These are phyloP conservation scores for Lagorchestes hirsutus DNA, from an alignment of 2,797 vertebrate species.

Conservation along the genomic window DNA sequence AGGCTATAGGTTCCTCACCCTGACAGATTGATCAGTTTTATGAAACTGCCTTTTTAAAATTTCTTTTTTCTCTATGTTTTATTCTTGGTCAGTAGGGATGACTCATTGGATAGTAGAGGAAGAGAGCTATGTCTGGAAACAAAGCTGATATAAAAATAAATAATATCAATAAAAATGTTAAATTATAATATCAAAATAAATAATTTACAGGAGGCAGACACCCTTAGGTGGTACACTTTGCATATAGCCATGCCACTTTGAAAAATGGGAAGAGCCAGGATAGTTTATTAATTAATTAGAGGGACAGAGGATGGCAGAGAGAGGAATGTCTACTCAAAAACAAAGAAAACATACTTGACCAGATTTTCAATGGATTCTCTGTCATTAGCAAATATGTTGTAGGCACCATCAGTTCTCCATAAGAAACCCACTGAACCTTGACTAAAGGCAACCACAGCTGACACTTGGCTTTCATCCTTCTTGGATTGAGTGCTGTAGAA, in stretches of 20 bases:
- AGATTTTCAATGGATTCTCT: slow-evolving; percentile 89
- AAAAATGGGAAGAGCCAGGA: slow-evolving; percentile 33
- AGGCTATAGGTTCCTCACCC: too few relatives aligned
- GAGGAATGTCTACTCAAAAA: slow-evolving; percentile 19
- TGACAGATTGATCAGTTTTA: neutral
- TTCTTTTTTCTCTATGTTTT: neutral
- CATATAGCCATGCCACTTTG: neutral
- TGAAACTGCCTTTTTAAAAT: neutral
- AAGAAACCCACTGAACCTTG: slow-evolving; percentile 87
- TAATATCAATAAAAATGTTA: neutral
- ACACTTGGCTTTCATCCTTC: slow-evolving; percentile 72
- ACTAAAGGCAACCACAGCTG: slow-evolving; percentile 91
- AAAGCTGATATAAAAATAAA: neutral
- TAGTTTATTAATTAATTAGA: neutral
- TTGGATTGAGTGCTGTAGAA: slow-evolving; percentile 88
- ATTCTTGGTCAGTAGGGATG: neutral
- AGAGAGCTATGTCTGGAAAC: neutral
- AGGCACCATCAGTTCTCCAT: slow-evolving; percentile 86
- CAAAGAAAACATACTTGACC: slow-evolving; percentile 87
- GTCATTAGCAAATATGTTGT: slow-evolving; percentile 89
- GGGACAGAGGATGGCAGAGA: neutral
- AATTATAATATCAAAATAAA: slow-evolving; percentile 13
- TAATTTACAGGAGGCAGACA: slow-evolving; percentile 1
- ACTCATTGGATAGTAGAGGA: neutral
- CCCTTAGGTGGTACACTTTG: slow-evolving; percentile 16